A percentile compares a stretch with the other conserved stretches of the same genome.
Conservation (phyloP, 1,140 invertebrate genomes). For the Cydia splendana region DNA sequence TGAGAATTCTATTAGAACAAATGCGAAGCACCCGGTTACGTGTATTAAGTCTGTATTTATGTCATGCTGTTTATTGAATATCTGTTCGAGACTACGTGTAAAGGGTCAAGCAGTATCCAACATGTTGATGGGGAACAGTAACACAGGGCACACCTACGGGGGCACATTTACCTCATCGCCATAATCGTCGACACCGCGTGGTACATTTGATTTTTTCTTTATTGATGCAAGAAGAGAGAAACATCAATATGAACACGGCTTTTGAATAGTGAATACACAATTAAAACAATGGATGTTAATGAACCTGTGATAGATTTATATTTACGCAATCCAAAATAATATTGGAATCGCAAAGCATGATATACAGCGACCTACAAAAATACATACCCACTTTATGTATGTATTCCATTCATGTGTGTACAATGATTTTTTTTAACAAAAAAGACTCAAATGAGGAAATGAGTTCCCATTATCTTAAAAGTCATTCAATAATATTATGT, state of each 20-base stretch:
- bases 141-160: slow-evolving; percentile 60
- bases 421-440: too few relatives aligned
- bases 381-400: too few relatives aligned
- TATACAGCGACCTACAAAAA: too few relatives aligned
- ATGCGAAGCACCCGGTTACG: background rate
- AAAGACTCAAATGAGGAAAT: too few relatives aligned
- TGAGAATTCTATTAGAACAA: slow-evolving; percentile 1
- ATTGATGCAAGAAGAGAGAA: slow-evolving; percentile 80
- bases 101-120: slow-evolving; percentile 42
- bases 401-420: too few relatives aligned
- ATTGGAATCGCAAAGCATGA: background rate
- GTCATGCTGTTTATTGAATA: slow-evolving; percentile 44
- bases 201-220: slow-evolving; percentile 93
- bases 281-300: slow-evolving; percentile 40
- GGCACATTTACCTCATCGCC: slow-evolving; percentile 90
- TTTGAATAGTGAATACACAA: slow-evolving; percentile 47
- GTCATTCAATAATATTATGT: too few relatives aligned
- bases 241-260: slow-evolving; percentile 82
- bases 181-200: slow-evolving; percentile 94
- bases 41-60: slow-evolving; percentile 32
- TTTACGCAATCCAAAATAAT: background rate
- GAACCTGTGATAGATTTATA: slow-evolving; percentile 47
- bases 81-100: slow-evolving; percentile 39
- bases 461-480: too few relatives aligned
- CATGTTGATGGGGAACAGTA: slow-evolving; percentile 41